A percentile compares a stretch with the other conserved stretches of the same genome.
Conservation (phyloP, 1,140 invertebrate species). For the Drosophila erecta region DNA sequence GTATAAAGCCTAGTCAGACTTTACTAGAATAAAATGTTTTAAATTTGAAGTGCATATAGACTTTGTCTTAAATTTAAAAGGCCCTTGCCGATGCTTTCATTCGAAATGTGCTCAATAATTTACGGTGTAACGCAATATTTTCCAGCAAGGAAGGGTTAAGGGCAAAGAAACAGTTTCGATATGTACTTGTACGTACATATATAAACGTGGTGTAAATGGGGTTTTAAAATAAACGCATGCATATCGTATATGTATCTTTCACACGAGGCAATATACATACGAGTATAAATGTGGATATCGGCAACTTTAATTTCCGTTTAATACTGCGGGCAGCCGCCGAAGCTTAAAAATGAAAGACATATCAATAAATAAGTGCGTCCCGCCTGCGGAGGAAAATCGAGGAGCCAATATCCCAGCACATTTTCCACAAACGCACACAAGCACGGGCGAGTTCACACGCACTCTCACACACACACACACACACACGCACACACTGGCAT, state of each 20-base stretch:
- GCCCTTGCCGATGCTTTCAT: not conserved
- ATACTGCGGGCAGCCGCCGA: conserved; percentile 49
- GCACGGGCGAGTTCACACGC: not conserved
- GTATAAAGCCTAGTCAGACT: no score
- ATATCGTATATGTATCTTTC: conserved; percentile 4
- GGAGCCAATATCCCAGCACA: not conserved
- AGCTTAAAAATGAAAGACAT: conserved; percentile 68
- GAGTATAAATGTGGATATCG: conserved; percentile 3
- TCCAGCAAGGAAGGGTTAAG: conserved; percentile 1
- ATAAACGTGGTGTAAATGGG: conserved; percentile 25
- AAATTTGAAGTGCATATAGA: not conserved
- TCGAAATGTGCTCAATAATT: not conserved
- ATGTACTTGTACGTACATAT: not conserved
- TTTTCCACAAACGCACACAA: conserved; percentile 2
- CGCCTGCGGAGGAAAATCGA: conserved; percentile 4
- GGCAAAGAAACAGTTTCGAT: conserved; percentile 1
- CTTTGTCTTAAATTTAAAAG: not conserved
- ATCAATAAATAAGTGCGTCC: conserved; percentile 66
- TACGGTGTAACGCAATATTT: not conserved
- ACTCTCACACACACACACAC: conserved; percentile 3
- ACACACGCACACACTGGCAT: not conserved
- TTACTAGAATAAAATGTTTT: no score
- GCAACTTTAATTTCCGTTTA: conserved; percentile 73
- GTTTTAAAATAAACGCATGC: conserved; percentile 21
- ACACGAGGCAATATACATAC: conserved; percentile 10